Evolutionary conservation across 2,113 vertebrate species (phyloP), one percentile per base, ranked within the genome.

Genomic region (Trichomycterus rosablanca): DNA sequence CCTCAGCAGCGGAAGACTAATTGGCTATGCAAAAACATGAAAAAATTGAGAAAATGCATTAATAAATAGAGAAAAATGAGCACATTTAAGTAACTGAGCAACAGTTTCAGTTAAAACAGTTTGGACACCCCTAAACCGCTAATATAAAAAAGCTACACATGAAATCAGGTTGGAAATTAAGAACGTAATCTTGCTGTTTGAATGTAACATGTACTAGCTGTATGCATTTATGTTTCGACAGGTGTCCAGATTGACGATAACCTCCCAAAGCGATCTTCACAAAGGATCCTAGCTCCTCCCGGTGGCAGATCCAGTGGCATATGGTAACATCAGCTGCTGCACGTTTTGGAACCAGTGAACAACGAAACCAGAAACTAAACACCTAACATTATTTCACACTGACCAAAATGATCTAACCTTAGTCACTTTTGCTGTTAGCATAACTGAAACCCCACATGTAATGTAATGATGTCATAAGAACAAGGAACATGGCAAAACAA

Each of bases 241-340:
- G 95, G 95, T 75, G 85, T 92, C 79, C 95, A 98, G 82, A 89
- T 97, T 8, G 94, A 96, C 57, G 95, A 97, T 78, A 92, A 91
- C 10, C 76, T 97, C 79, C 95, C 95, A 83, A 95, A 97, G 87
- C 90, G 92, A 82, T 91, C 93, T 56, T 94, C 92, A 0, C 92
- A 93, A 44, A 81, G 93, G 80, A 95, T 97, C 80, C 88, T 96
- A 34, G 93, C 94, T 59, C 94, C 94, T 54, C 94, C 94, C 7
- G 93, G 94, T 68, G 94, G 93, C 57, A 82, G 92, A 79, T 95
- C 93, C 64, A 97, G 93, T 24, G 93, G 92, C 72, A 94, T 95
- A 80, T 95, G 93, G 93, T 97, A 93, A 86, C 80, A 15, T 62
- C 74, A 71, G 48, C 30, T n/a, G 75, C 68, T 24, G 37, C 67